Percentiles rank a stretch among this genome's conserved stretches.
phyloP scores from a whole-genome alignment of 2,797 vertebrate species.

The Eospalax fontanierii region DNA sequence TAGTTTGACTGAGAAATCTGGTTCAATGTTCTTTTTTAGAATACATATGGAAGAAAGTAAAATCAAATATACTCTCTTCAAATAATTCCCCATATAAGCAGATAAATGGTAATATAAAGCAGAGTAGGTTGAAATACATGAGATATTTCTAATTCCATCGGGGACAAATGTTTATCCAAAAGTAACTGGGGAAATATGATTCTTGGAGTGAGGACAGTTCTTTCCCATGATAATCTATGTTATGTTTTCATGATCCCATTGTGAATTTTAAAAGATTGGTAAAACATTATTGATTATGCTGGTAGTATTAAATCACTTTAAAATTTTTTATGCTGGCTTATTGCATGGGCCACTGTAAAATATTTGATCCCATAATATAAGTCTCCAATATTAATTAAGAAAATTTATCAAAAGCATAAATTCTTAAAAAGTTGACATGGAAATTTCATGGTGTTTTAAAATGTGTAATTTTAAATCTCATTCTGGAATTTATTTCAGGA shows the following conservation, averaged over 20 bases:
- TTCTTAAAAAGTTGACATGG: background rate
- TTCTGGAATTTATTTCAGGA: background rate
- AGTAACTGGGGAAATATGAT: background rate
- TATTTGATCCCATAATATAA: background rate
- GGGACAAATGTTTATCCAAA: background rate
- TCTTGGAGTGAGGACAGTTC: background rate
- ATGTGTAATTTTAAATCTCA: background rate
- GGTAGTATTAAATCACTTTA: slow-evolving; percentile 13
- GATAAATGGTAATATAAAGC: background rate
- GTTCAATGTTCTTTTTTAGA: background rate
- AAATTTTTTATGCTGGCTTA: background rate
- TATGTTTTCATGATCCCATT: background rate
- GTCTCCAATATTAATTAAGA: slow-evolving; percentile 15
- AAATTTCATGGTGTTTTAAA: background rate
- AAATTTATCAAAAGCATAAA: slow-evolving; percentile 22
- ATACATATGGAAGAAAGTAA: slow-evolving; percentile 14
- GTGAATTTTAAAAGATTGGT: background rate
- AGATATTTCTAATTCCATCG: background rate
- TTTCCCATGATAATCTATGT: background rate
- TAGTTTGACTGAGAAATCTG: background rate
- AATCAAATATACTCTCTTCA: background rate
- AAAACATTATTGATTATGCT: background rate
- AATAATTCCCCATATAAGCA: slow-evolving; percentile 23
- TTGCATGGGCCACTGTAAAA: slow-evolving; percentile 6
- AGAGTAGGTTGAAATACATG: background rate